phyloP scores from a whole-genome alignment of 2,113 vertebrate genomes.

The Nothobranchius furzeri region DNA sequence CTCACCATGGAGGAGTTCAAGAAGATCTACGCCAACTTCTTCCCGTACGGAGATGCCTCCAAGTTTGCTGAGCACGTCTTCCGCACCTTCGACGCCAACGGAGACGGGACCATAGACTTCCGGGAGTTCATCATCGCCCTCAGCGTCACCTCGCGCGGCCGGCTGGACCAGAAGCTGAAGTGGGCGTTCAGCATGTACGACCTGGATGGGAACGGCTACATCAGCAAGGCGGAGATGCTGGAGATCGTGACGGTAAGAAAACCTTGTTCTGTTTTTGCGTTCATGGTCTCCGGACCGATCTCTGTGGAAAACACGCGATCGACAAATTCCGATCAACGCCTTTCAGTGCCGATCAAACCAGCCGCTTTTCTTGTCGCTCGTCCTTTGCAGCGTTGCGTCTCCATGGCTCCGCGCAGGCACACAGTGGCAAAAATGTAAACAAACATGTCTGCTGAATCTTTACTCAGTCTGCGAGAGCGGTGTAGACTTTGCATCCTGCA shows the following conservation, averaged over 20 bases:
- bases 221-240: constrained; percentile 98
- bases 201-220: constrained; percentile 98
- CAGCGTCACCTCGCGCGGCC: constrained; percentile 94
- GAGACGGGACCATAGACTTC: constrained; percentile 97
- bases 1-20: constrained; percentile 99
- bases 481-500: no score
- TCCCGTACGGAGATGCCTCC: constrained; percentile 98
- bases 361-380: no score
- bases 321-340: no score
- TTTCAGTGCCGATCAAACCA: no score
- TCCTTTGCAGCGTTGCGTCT: no score
- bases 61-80: constrained; percentile 99
- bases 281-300: no score
- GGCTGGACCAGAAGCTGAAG: constrained; percentile 98
- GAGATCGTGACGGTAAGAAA: constrained; percentile 92
- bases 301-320: no score
- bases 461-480: no score
- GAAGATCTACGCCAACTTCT: constrained; percentile 99
- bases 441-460: no score
- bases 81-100: constrained; percentile 97
- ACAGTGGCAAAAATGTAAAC: no score
- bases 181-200: constrained; percentile 99
- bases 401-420: no score
- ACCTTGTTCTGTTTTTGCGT: neutral
- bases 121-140: constrained; percentile 99